These are phyloP conservation scores for Acleris laterana DNA, from an alignment of 2,888 invertebrate genomes.

Conservation along the genomic window DNA sequence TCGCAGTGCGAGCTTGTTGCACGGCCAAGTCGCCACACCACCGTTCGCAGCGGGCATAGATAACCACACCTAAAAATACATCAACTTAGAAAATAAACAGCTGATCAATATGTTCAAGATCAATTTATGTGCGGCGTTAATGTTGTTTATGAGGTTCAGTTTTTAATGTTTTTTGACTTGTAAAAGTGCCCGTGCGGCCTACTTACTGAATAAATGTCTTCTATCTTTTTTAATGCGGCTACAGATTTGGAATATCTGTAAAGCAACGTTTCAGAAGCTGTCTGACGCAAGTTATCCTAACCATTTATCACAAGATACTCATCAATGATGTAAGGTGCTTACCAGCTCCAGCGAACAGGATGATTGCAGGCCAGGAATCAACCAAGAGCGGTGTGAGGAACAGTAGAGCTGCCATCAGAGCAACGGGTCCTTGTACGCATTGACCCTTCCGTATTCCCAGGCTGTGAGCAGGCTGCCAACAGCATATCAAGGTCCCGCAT, in stretches of 20 bases:
- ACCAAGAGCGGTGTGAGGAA: conserved; percentile 84
- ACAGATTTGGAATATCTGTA: no score
- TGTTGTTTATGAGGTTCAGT: no score
- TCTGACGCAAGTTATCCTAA: background rate
- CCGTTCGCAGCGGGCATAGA: conserved; percentile 76
- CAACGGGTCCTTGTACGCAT: conserved; percentile 66
- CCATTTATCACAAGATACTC: background rate
- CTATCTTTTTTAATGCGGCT: no score
- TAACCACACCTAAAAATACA: conserved; percentile 67
- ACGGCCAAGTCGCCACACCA: conserved; percentile 81
- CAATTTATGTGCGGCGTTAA: no score
- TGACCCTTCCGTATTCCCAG: conserved; percentile 65
- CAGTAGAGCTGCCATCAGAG: conserved; percentile 76
- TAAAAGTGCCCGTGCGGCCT: no score
- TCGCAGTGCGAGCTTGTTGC: conserved; percentile 68
- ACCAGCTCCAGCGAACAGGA: conserved; percentile 86
- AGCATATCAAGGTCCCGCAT: conserved; percentile 76
- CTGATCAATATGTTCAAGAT: no score
- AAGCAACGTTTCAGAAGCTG: no score
- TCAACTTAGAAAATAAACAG: background rate
- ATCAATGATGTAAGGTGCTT: conserved; percentile 36
- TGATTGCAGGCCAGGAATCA: conserved; percentile 86
- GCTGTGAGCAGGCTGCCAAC: conserved; percentile 82
- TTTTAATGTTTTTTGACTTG: no score
- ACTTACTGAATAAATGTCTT: no score